A percentile compares a stretch with the other conserved stretches of the same genome.
phyloP scores from a whole-genome alignment of 2,113 vertebrate species.

The Ameiurus melas region DNA sequence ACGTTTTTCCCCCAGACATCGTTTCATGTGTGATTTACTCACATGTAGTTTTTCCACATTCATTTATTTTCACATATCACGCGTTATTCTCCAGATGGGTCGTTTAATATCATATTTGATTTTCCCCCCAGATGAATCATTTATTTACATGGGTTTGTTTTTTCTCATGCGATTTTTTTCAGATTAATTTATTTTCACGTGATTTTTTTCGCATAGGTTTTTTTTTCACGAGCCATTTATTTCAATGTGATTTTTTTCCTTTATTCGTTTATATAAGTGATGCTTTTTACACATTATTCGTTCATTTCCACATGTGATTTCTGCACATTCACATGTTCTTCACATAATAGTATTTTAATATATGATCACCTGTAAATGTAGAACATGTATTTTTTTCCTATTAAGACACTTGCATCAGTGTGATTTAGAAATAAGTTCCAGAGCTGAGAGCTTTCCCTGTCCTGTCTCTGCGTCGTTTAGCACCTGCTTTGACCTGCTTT shows the following conservation, averaged over 20 bases:
- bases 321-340: neutral
- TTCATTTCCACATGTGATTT: neutral
- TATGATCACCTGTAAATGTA: neutral
- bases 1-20: neutral
- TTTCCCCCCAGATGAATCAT: neutral
- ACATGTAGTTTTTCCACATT: neutral
- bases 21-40: neutral
- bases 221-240: neutral
- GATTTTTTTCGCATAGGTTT: neutral
- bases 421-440: constrained; percentile 28
- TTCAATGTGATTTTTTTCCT: neutral
- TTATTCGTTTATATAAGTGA: neutral
- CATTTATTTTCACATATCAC: neutral
- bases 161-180: neutral
- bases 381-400: no score
- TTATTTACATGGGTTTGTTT: neutral
- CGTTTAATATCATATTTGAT: neutral
- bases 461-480: constrained; percentile 5
- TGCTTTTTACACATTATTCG: neutral
- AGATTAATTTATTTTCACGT: neutral
- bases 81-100: neutral
- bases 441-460: constrained; percentile 14
- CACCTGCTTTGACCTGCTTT: constrained; percentile 18
- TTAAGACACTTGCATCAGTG: constrained; percentile 9
- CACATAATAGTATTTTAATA: neutral